Evolutionary conservation across 2,797 vertebrate species (phyloP).

Genomic region (Anguilla pacifica): DNA sequence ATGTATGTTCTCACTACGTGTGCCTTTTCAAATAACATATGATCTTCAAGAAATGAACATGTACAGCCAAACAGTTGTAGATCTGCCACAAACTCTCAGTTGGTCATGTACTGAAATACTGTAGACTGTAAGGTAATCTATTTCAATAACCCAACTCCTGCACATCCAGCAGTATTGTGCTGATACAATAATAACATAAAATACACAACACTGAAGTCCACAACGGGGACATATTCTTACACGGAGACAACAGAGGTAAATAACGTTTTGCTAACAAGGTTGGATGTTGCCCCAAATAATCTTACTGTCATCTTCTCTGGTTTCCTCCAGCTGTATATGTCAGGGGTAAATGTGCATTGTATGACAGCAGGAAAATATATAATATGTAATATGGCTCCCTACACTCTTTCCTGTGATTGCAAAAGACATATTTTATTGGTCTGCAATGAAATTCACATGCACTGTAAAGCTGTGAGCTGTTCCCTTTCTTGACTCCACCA

Average conservation of each 20-base stretch:
- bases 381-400: constrained; percentile 17
- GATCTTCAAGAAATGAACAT: neutral
- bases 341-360: constrained; percentile 18
- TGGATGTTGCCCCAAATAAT: neutral
- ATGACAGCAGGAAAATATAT: constrained; percentile 10
- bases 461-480: constrained; percentile 44
- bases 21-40: neutral
- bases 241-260: constrained; percentile 2
- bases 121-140: neutral
- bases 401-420: constrained; percentile 20
- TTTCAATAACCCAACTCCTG: neutral
- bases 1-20: neutral
- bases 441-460: constrained; percentile 49
- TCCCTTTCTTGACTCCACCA: constrained; percentile 19
- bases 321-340: constrained; percentile 4
- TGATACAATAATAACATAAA: neutral
- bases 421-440: constrained; percentile 44
- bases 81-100: neutral
- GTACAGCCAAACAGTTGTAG: neutral
- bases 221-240: neutral
- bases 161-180: neutral
- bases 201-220: neutral
- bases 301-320: constrained; percentile 13
- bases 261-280: neutral
- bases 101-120: neutral